phyloP scores from a whole-genome alignment of 2,113 vertebrate species.

The Sisor rabdophorus region DNA sequence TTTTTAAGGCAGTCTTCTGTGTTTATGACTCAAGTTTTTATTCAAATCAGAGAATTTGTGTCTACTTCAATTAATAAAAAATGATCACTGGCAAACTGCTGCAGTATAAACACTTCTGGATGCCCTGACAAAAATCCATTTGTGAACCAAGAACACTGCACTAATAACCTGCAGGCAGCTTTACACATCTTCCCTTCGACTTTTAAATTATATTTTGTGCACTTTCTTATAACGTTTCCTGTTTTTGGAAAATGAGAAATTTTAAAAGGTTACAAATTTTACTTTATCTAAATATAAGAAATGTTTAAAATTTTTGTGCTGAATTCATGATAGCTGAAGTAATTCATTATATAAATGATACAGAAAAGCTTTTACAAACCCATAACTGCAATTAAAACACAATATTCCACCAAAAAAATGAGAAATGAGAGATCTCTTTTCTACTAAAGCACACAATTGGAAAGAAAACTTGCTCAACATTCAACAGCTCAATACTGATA shows the following conservation, averaged over 20 bases:
- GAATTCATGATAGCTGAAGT: no score
- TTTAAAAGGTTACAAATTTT: background rate
- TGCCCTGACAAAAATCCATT: conserved; percentile 5
- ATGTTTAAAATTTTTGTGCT: background rate
- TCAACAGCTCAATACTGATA: no score
- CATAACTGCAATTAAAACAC: background rate
- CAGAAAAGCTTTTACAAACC: background rate
- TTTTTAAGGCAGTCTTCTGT: no score
- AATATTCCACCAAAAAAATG: background rate
- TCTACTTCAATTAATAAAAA: background rate
- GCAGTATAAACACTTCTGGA: background rate
- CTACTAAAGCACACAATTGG: background rate
- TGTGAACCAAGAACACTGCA: background rate
- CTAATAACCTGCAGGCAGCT: background rate
- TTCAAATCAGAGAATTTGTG: background rate
- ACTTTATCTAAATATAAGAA: background rate
- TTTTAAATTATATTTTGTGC: background rate
- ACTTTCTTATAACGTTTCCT: background rate
- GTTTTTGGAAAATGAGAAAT: background rate
- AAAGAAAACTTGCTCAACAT: no score
- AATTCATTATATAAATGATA: background rate
- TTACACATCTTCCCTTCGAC: background rate
- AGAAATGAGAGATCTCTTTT: background rate
- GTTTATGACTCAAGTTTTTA: background rate
- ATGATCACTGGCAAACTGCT: background rate